Evolutionary conservation across 2,888 invertebrate species (phyloP).

Genomic region (Eristalis arbustorum): DNA sequence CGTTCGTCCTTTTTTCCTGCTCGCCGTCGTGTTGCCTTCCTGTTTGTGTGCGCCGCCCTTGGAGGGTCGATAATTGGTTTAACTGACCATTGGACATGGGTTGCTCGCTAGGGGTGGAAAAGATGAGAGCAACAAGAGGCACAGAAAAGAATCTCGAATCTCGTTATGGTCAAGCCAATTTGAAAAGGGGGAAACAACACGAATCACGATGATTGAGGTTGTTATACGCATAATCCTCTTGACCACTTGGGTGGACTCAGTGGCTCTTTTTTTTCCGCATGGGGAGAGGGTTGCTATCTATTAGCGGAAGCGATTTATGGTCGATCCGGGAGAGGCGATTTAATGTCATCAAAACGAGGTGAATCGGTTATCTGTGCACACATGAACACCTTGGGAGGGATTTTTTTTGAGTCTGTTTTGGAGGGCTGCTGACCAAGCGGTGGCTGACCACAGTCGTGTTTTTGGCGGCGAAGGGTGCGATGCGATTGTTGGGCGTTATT

Average conservation of each 20-base stretch:
- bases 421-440: conserved; percentile 52
- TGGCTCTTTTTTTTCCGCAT: neutral
- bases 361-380: neutral
- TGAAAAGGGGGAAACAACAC: neutral
- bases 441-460: conserved; percentile 41
- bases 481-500: conserved; percentile 2
- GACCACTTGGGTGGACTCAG: conserved; percentile 41
- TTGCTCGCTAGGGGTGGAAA: conserved; percentile 35
- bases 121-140: neutral
- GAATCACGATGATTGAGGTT: conserved; percentile 53
- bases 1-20: conserved; percentile 18
- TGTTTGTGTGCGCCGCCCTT: neutral
- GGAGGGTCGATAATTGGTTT: conserved; percentile 67
- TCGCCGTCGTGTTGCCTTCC: neutral
- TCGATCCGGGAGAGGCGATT: conserved; percentile 36
- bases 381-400: conserved; percentile 16
- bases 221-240: conserved; percentile 55
- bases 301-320: conserved; percentile 32
- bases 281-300: conserved; percentile 21
- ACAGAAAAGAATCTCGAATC: neutral
- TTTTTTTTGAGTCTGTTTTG: neutral
- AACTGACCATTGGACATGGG: conserved; percentile 67
- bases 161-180: conserved; percentile 6
- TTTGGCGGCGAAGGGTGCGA: neutral
- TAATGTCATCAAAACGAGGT: conserved; percentile 46